Evolutionary conservation across 2,888 invertebrate species (phyloP).

Genomic region (Brachylomia viminalis): DNA sequence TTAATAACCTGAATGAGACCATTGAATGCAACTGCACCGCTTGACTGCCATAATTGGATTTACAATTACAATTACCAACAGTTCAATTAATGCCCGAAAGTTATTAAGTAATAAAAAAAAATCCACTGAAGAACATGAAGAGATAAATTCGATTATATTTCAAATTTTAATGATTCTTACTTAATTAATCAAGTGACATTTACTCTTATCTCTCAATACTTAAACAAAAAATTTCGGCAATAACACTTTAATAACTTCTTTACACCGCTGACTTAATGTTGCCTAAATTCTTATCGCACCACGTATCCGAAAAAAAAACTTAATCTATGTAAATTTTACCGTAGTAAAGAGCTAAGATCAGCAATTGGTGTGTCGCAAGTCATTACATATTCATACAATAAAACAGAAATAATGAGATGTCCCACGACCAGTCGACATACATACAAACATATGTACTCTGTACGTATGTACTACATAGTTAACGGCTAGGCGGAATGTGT

Average conservation of each 20-base stretch:
- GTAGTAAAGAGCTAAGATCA: slow-evolving; percentile 79
- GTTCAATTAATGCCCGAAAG: background rate
- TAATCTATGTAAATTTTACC: slow-evolving; percentile 82
- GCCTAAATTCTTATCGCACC: slow-evolving; percentile 16
- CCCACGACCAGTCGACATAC: slow-evolving; percentile 67
- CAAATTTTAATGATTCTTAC: background rate
- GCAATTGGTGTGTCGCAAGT: slow-evolving; percentile 88
- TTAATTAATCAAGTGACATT: slow-evolving; percentile 34
- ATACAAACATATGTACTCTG: slow-evolving; percentile 56
- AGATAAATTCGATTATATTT: slow-evolving; percentile 6
- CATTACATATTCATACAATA: slow-evolving; percentile 89
- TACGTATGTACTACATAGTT: slow-evolving; percentile 49
- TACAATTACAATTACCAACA: too few species aligned
- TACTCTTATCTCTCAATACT: slow-evolving; percentile 27
- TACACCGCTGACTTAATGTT: background rate
- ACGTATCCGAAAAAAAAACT: slow-evolving; percentile 42
- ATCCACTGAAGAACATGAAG: background rate
- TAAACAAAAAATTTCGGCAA: slow-evolving; percentile 46
- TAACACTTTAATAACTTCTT: slow-evolving; percentile 44
- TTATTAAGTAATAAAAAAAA: background rate
- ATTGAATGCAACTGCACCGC: background rate
- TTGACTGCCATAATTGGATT: too few species aligned
- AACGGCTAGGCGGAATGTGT: slow-evolving; percentile 45
- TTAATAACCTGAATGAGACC: background rate
- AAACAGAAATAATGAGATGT: slow-evolving; percentile 88